phyloP scores from a whole-genome alignment of 2,113 vertebrate genomes.

The Corythaeola cristata region DNA sequence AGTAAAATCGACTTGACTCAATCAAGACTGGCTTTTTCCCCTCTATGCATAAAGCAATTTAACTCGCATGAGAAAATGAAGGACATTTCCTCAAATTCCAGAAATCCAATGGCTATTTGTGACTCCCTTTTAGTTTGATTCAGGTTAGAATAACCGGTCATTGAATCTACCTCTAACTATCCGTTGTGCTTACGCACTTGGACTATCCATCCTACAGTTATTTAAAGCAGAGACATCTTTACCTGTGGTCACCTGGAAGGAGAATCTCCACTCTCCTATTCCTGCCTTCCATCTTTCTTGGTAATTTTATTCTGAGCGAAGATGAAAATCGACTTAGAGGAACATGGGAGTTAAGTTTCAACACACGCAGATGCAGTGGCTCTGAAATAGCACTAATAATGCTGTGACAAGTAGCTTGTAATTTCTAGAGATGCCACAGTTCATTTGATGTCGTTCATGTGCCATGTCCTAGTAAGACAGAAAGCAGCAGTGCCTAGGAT shows the following conservation, averaged over 20 bases:
- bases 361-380: not conserved
- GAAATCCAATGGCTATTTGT: slow-evolving; percentile 2
- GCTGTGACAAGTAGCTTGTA: not conserved
- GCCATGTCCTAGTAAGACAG: not conserved
- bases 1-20: slow-evolving; percentile 53
- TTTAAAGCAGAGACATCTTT: not conserved
- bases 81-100: not conserved
- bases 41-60: slow-evolving; percentile 18
- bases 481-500: not conserved
- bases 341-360: not conserved
- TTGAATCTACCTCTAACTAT: not conserved
- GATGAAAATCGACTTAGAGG: not conserved
- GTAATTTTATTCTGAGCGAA: not conserved
- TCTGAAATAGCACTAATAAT: slow-evolving; percentile 14
- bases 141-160: not conserved
- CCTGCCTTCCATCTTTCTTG: not conserved
- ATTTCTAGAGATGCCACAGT: not conserved
- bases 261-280: not conserved
- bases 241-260: not conserved
- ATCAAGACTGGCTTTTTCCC: slow-evolving; percentile 38
- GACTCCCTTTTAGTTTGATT: not conserved
- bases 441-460: not conserved
- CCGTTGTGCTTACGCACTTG: accelerated
- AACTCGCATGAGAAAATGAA: not conserved
- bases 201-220: not conserved